These are phyloP conservation scores for Desmodus rotundus DNA, from an alignment of 2,113 vertebrate genomes.

Conservation along the genomic window DNA sequence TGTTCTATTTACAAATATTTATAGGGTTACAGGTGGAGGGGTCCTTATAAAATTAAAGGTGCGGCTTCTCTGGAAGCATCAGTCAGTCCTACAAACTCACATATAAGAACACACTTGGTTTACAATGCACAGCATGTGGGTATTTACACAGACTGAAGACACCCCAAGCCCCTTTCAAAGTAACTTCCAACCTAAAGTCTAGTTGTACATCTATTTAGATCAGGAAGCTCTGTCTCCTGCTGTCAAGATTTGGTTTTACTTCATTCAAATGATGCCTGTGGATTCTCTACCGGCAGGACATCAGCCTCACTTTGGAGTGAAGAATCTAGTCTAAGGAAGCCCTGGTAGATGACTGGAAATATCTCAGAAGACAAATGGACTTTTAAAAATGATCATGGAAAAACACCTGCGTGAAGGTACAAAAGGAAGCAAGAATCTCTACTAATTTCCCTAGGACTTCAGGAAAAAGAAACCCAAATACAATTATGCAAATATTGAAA, in stretches of 20 bases:
- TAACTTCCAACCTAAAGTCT: constrained; percentile 54
- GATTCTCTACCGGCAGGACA: constrained; percentile 31
- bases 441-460: neutral
- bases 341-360: neutral
- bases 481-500: neutral
- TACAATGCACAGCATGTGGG: constrained; percentile 73
- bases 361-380: neutral
- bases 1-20: constrained; percentile 78
- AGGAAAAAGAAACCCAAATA: constrained; percentile 3
- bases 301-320: constrained; percentile 26
- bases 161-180: constrained; percentile 33
- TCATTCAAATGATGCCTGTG: constrained; percentile 43
- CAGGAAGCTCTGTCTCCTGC: constrained; percentile 62
- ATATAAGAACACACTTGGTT: constrained; percentile 70
- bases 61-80: constrained; percentile 74
- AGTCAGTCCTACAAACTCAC: constrained; percentile 73
- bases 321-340: constrained; percentile 22
- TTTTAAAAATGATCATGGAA: neutral
- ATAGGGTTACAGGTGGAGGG: constrained; percentile 69
- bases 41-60: constrained; percentile 76
- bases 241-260: constrained; percentile 63
- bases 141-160: constrained; percentile 75
- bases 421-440: constrained; percentile 19
- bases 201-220: constrained; percentile 54
- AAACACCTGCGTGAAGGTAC: neutral